Base-by-base conservation (phyloP, 2,888 invertebrate species). In the Amiota mariae region DNA sequence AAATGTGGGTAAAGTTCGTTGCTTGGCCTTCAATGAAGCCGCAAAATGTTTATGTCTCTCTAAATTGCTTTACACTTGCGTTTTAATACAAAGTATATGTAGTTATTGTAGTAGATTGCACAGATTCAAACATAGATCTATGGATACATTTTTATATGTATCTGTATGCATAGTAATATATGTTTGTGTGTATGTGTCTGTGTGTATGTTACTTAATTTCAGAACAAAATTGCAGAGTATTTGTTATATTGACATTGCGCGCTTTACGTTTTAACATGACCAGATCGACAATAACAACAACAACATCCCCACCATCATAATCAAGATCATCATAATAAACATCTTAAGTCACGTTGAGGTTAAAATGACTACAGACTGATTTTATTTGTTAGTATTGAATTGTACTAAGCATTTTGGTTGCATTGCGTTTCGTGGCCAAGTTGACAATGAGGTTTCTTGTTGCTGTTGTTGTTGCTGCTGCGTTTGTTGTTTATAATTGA, bases 1-100 rank as follows among this genome's bases (percentile, higher is more conserved):
- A 78, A 86, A 87, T 80, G 82, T 87, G 83, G 87, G 87, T 87
- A 87, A 87, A 87, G 87, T 87, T 87, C 88, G 85, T 81, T 71
- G 80, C 73, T 73, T 80, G 79, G 80, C 87, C 88, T 87, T 87
- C 86, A 82, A 76, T 81, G 78, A 78, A 76, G 78, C 78, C 71
- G 74, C 80, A 79, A 74, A n/a, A 12, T 64, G 64, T 47, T 15
- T 64, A 24, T 63, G 12, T 63, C 12, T 63, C 24, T 24, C 24
- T 24, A 24, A 15, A 18, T 18, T n/a, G 57, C 9, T 10, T 15
- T 36, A 36, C 36, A 36, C 36, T 36, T 36, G 36, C 36, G 36
- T 36, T 36, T 36, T 36, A 36, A 46, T 61, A 47, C 70, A 70
- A 63, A 70, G 18, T 24, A 8, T 46, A n/a, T 67, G 12, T 46